Percentiles rank a stretch among this genome's conserved stretches.
These are phyloP conservation scores for Peromyscus californicus DNA, from an alignment of 2,113 vertebrate species.

Conservation along the genomic window DNA sequence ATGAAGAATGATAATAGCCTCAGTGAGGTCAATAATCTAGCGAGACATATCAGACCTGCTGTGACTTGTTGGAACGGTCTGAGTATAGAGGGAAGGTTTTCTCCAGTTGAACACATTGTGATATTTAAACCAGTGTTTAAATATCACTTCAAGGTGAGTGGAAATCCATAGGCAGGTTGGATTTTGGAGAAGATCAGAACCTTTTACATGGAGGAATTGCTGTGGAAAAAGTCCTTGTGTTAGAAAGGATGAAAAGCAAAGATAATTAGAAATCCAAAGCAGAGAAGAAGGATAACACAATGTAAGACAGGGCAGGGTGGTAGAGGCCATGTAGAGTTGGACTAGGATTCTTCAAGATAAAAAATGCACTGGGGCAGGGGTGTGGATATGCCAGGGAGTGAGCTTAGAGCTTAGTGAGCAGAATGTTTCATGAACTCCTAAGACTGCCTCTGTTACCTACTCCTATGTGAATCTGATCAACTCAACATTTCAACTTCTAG, in stretches of 20 bases:
- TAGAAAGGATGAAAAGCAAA: background rate
- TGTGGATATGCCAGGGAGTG: background rate
- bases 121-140: background rate
- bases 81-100: background rate
- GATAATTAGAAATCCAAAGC: background rate
- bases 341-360: background rate
- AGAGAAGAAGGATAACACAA: background rate
- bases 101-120: background rate
- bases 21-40: background rate
- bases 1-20: background rate
- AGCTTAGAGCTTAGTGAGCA: background rate
- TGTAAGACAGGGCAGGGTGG: background rate
- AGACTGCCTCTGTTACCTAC: background rate
- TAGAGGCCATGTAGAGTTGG: background rate
- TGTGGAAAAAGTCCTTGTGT: background rate
- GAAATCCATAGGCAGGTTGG: background rate
- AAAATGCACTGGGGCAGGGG: background rate
- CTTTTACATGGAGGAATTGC: background rate
- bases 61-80: background rate
- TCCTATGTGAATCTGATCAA: background rate
- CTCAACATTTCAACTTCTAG: constrained; percentile 9
- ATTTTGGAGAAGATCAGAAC: background rate
- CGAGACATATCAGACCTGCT: background rate
- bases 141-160: background rate
- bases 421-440: background rate